Evolutionary conservation across 2,888 invertebrate species (phyloP).

Genomic region (Hemaris fuciformis): DNA sequence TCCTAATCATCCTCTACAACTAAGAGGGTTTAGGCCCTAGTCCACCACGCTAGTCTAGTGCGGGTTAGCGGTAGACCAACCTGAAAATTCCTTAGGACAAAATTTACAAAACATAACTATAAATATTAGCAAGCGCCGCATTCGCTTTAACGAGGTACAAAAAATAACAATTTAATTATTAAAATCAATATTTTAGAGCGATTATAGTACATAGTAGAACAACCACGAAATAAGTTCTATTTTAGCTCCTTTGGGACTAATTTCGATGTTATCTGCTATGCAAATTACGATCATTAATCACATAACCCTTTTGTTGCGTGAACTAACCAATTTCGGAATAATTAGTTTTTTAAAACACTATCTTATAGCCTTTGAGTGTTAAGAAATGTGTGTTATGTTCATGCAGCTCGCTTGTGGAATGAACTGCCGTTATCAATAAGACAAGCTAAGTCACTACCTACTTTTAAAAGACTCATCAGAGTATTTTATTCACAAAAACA

Average conservation of each 20-base stretch:
- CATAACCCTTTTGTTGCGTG: conserved; percentile 5
- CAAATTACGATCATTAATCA: conserved; percentile 7
- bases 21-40: no score
- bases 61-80: no score
- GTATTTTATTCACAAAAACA: no score
- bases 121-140: no score
- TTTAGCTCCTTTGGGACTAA: not conserved
- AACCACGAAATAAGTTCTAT: not conserved
- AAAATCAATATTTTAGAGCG: not conserved
- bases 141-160: no score
- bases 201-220: not conserved
- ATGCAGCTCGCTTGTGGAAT: no score
- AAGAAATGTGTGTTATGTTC: not conserved
- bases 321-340: not conserved
- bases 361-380: not conserved
- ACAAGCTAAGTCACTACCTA: no score
- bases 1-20: no score
- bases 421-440: no score
- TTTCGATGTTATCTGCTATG: not conserved
- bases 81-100: not conserved
- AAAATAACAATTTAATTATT: no score
- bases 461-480: no score
- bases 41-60: no score
- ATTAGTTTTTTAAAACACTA: conserved; percentile 1
- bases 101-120: not conserved